Base-by-base conservation (phyloP, 2,888 invertebrate genomes). In the Tricholauxania praeusta region DNA sequence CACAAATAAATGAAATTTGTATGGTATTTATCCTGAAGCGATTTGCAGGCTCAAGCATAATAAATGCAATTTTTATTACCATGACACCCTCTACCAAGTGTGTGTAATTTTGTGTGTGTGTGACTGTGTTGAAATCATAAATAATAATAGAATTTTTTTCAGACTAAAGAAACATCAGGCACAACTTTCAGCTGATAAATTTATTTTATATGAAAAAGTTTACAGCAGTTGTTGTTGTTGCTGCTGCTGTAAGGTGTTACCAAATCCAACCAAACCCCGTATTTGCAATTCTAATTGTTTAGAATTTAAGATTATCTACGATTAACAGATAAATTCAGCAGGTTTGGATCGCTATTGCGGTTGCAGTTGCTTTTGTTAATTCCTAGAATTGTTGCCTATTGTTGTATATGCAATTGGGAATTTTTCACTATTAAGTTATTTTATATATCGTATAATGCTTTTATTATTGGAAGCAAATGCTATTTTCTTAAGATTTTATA, bases 281-380 rank as follows among this genome's bases (percentile, higher is more conserved):
- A 39, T 75, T 74, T 74, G 75, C 74, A 75, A 74, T 74, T 75
- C 70, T 75, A 75, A 75, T 75, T 74, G 74, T 59, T 74, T 59
- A 48, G 59, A 59, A 69, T 69, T 57, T 57, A 67, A 67, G 55
- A 67, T 67, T 57, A 67, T 22, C 55, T 48, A 19, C 39, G 67
- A 57, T 57, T 48, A 57, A 48, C 47, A 17, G 55, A 66, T 67
- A 57, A 67, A 67, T 47, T 17, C 22, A 57, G 57, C 57, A 57
- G 19, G 55, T 67, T 53, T 17, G 5, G 14, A 64, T 28, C 28
- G 22, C 6, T 17, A 17, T 49, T 49, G 22, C 22, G 49, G 28
- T 32, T 39, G 39, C 10, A 39, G 22, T n/a, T 64, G 17, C 19
- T 19, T 10, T 19, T 14, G 14, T 19, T 49, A 28, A 12, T 60